Conservation (phyloP, 2,113 vertebrate species). For the Atractosteus spatula region DNA sequence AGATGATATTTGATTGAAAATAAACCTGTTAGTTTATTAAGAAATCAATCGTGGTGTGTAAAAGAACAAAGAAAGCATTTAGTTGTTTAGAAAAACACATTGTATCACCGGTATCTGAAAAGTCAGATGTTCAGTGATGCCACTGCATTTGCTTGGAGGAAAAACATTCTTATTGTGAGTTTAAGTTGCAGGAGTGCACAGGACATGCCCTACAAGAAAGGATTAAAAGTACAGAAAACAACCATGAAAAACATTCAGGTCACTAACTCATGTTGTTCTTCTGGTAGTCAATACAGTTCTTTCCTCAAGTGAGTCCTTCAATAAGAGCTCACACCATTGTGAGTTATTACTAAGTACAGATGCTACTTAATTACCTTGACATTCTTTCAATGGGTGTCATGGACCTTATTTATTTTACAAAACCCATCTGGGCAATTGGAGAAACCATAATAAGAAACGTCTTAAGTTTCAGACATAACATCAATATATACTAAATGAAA, state of each 20-base stretch:
- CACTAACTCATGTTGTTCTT: not conserved
- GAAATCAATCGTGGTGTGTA: too few relatives aligned
- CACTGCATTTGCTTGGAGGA: too few relatives aligned
- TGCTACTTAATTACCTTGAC: slow-evolving; percentile 43
- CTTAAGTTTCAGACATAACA: slow-evolving; percentile 67
- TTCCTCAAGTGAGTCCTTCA: not conserved
- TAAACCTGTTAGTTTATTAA: too few relatives aligned
- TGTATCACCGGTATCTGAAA: too few relatives aligned
- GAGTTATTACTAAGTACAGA: slow-evolving; percentile 13
- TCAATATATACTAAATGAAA: slow-evolving; percentile 66
- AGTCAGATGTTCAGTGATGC: too few relatives aligned
- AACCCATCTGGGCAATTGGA: slow-evolving; percentile 27
- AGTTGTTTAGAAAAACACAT: too few relatives aligned
- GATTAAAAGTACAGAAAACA: not conserved
- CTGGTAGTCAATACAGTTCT: not conserved
- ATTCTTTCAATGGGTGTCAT: slow-evolving; percentile 52
- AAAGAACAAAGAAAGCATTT: too few relatives aligned
- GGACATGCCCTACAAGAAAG: too few relatives aligned
- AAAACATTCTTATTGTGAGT: too few relatives aligned
- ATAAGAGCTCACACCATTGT: not conserved
- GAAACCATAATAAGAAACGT: slow-evolving; percentile 66
- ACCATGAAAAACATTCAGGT: not conserved
- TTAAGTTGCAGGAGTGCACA: too few relatives aligned
- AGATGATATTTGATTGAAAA: too few relatives aligned
- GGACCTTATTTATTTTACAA: slow-evolving; percentile 42